Percentiles rank a stretch among this genome's conserved stretches.
Evolutionary conservation across 23 tunicate genomes (phyloP).

Genomic region (Clavelina lepadiformis): DNA sequence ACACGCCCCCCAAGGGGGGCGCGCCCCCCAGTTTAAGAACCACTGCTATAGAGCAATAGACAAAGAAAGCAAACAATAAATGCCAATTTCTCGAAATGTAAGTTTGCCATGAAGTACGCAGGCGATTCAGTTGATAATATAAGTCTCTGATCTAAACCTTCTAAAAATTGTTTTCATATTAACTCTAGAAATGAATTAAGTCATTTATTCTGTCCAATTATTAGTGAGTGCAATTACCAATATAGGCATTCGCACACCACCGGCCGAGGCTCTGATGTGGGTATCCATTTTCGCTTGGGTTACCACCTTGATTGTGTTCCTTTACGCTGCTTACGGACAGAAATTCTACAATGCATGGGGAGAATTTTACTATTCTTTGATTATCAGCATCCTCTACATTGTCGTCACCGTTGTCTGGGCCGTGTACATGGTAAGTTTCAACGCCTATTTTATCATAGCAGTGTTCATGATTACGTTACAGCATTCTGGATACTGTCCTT

Average conservation of each 20-base stretch:
- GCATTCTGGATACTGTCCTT: background rate
- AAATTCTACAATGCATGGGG: background rate
- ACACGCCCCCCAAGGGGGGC: too few species aligned
- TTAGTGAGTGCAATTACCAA: too few species aligned
- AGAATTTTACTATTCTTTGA: background rate
- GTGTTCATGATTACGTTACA: background rate
- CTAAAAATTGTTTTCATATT: too few species aligned
- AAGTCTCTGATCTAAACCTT: too few species aligned
- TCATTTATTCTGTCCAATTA: too few species aligned
- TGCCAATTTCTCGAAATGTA: too few species aligned
- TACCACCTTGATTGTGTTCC: slow-evolving; percentile 20
- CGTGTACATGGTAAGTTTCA: slow-evolving; percentile 14
- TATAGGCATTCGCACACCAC: background rate
- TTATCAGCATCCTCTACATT: slow-evolving; percentile 16
- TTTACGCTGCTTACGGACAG: background rate
- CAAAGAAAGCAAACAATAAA: too few species aligned
- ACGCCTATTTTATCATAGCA: background rate
- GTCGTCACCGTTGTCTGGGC: slow-evolving; percentile 22
- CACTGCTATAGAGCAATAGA: too few species aligned
- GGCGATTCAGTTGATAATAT: too few species aligned
- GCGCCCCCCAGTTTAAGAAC: too few species aligned
- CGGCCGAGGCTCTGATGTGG: slow-evolving; percentile 17
- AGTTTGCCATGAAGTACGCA: too few species aligned
- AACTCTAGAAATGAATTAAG: too few species aligned
- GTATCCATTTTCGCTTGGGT: slow-evolving; percentile 36